Percentiles rank a stretch among this genome's conserved stretches.
These are phyloP conservation scores for Rhizomys pruinosus DNA, from an alignment of 2,113 vertebrate genomes.

Conservation along the genomic window DNA sequence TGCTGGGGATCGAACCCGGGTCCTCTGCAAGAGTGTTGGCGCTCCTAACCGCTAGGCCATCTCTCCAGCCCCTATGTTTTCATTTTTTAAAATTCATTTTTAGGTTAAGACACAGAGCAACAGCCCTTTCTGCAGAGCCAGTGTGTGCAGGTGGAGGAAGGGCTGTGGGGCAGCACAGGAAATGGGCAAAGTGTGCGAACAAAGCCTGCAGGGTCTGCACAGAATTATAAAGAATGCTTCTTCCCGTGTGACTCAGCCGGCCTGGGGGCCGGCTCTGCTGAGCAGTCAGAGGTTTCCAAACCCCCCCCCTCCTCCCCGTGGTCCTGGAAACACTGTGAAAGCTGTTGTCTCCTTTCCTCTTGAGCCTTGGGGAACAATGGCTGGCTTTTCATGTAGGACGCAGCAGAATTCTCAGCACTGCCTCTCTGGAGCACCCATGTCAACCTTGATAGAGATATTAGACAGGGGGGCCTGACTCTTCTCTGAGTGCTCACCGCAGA, in stretches of 20 bases:
- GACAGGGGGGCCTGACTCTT: fast-evolving
- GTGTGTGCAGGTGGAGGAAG: conserved; percentile 51
- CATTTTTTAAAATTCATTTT: background rate
- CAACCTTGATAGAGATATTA: background rate
- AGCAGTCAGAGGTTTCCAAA: background rate
- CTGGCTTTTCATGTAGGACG: fast-evolving
- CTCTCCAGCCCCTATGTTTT: no score
- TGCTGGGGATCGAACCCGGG: no score
- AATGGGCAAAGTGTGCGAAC: background rate
- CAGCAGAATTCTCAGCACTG: no score
- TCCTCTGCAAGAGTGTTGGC: no score
- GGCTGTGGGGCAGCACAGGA: background rate
- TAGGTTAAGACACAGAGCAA: background rate
- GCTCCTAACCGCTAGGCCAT: no score
- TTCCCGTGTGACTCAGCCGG: background rate
- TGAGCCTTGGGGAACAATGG: background rate
- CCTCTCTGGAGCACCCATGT: background rate
- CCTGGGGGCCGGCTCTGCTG: background rate
- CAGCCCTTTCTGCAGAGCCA: background rate
- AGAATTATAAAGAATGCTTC: background rate
- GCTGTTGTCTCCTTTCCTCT: background rate
- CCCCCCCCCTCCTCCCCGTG: background rate
- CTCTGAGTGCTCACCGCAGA: background rate
- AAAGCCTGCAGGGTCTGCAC: background rate
- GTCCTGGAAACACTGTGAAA: conserved; percentile 7